Evolutionary conservation across 2,797 vertebrate species (phyloP), one percentile per base, ranked within the genome.

Genomic region (Eupleurogrammus muticus): DNA sequence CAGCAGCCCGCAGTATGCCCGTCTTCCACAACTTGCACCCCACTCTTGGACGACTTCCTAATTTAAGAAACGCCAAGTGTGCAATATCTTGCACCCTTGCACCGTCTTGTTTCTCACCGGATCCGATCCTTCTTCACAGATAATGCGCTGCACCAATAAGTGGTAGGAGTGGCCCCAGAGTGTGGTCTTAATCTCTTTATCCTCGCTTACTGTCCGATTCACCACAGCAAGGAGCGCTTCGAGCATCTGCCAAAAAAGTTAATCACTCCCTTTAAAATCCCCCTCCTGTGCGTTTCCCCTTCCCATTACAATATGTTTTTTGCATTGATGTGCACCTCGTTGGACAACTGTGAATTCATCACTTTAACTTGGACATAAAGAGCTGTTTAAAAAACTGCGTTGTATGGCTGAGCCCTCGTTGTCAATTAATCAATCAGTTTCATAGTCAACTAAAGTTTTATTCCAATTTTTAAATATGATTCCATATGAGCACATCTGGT

Each of bases 101-200:
- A 44, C 14, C 42, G 32, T 58, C 19, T 28, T 28, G 6, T 28
- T 28, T 28, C 49, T 59, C 68, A 34, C 55, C 32, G 54, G 56
- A 62, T 68, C 49, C 17, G 47, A 40, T 78, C 59, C 54, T 62
- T 62, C 78, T 56, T 57, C 11, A 17, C 47, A 79, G 60, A 56
- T 69, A 59, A 59, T 66, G 85, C 70, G 83, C 87, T 80, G 75
- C 77, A 86, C 78, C 80, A 82, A 38, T 75, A 82, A 87, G 75
- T 66, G 70, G 71, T 66, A 77, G 84, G 82, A 88, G 80, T 81
- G 73, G 66, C 76, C 78, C 38, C 17, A 7, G 70, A 82, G 73
- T 59, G 76, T 82, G 75, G 56, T 67, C 82, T 75, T 91, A 92
- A 93, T 92, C 91, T 82, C 72, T 86, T 93, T 86, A 92, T 90